Conservation (phyloP, 2,888 invertebrate species). For the Drosophila antonietae region DNA sequence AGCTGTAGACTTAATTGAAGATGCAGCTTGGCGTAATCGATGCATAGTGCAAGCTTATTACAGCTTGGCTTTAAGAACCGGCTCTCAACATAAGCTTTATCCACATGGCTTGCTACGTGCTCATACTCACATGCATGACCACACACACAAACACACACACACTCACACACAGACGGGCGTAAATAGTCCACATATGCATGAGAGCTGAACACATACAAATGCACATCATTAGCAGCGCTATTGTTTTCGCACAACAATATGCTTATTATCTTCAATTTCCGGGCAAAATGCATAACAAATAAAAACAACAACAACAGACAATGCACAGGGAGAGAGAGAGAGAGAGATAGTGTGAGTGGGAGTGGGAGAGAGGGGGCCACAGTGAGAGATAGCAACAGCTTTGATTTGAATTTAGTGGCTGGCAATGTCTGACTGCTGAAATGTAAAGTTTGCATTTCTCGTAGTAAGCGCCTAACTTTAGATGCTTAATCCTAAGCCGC, state of each 20-base stretch:
- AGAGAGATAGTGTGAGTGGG: not conserved
- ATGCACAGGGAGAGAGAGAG: not conserved
- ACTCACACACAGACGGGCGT: not conserved
- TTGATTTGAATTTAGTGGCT: slow-evolving; percentile 55
- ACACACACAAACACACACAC: not conserved
- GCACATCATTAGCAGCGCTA: slow-evolving; percentile 79
- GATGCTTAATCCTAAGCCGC: slow-evolving; percentile 71
- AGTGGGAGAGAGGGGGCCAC: not conserved
- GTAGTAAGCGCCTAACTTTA: slow-evolving; percentile 69
- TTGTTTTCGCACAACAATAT: slow-evolving; percentile 81
- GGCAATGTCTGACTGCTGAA: slow-evolving; percentile 51
- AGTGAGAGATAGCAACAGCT: slow-evolving; percentile 9
- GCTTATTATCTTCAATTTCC: slow-evolving; percentile 82
- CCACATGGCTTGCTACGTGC: slow-evolving; percentile 37
- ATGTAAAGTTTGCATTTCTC: slow-evolving; percentile 72
- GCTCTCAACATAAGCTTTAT: slow-evolving; percentile 37
- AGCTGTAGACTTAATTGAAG: slow-evolving; percentile 1
- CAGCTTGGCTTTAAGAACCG: slow-evolving; percentile 33
- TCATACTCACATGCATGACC: slow-evolving; percentile 9
- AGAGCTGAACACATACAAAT: slow-evolving; percentile 57
- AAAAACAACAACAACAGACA: slow-evolving; percentile 70
- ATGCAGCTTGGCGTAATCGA: slow-evolving; percentile 1
- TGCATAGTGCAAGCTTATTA: slow-evolving; percentile 13
- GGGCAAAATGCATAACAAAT: slow-evolving; percentile 78
- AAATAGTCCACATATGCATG: slow-evolving; percentile 25